Conservation (phyloP, 2,888 invertebrate genomes). For the Ditylenchus weischeri region DNA sequence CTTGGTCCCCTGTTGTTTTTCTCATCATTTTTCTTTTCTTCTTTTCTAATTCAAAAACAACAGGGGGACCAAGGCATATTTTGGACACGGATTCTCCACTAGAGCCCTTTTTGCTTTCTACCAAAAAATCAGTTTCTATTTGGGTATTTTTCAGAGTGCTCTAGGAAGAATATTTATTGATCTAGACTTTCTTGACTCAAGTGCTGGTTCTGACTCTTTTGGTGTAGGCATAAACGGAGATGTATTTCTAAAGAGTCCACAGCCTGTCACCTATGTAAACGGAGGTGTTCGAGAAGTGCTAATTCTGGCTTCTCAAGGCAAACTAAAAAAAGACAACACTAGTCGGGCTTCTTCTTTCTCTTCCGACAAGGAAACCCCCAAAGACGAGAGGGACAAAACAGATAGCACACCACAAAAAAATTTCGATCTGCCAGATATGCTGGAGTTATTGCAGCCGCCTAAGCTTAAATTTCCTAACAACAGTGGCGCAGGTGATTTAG, state of each 20-base stretch:
- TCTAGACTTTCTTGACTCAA: constrained; percentile 39
- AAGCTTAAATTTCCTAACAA: neutral
- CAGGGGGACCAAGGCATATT: no score
- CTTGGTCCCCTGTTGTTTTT: no score
- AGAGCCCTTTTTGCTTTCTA: neutral
- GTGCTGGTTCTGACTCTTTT: constrained; percentile 32
- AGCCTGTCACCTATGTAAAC: constrained; percentile 5
- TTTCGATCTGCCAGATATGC: neutral
- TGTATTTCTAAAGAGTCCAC: constrained; percentile 24
- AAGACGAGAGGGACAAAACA: neutral
- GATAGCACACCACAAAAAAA: neutral
- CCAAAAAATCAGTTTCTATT: neutral
- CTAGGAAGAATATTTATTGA: constrained; percentile 27
- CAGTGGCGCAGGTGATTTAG: no score
- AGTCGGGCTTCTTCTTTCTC: neutral
- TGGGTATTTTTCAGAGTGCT: constrained; percentile 10
- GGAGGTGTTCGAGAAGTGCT: constrained; percentile 3
- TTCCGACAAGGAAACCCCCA: neutral
- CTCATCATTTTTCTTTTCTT: no score
- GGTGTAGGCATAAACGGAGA: constrained; percentile 24
- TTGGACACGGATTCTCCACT: no score
- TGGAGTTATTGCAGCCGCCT: neutral
- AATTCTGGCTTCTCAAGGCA: neutral
- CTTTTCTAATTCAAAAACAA: no score
- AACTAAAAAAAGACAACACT: neutral